Conservation (phyloP, 2,888 invertebrate species). For the Cheilosia soror region DNA sequence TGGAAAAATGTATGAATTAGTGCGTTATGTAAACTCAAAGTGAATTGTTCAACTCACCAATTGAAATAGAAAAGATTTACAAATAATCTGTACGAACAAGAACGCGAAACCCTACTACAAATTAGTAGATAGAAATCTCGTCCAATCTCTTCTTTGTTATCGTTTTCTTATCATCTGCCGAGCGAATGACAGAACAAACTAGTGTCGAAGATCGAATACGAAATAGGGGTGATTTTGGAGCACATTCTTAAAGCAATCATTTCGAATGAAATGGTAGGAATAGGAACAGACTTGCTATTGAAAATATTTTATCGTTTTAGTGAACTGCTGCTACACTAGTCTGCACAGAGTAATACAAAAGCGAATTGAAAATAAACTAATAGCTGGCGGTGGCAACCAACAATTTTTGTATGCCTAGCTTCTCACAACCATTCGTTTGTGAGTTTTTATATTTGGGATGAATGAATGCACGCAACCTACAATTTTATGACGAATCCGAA, state of each 20-base stretch:
- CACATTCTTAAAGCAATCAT: constrained; percentile 31
- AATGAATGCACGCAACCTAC: too few relatives aligned
- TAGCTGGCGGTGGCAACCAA: too few relatives aligned
- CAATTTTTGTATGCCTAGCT: too few relatives aligned
- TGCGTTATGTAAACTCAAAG: not conserved
- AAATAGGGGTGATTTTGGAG: constrained; percentile 21
- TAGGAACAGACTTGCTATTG: not conserved
- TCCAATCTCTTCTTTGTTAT: constrained; percentile 14
- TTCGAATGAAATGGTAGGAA: not conserved
- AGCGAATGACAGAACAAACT: constrained; percentile 20
- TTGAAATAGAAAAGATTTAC: not conserved
- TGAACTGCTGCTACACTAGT: too few relatives aligned
- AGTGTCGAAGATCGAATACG: not conserved
- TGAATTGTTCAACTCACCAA: constrained; percentile 6
- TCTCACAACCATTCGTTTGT: not conserved
- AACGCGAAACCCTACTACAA: constrained; percentile 2
- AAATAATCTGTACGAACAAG: constrained; percentile 7
- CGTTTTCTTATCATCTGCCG: not conserved
- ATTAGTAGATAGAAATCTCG: not conserved
- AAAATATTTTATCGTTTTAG: too few relatives aligned
- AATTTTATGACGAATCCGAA: too few relatives aligned
- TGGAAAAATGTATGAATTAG: not conserved
- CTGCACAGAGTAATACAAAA: too few relatives aligned
- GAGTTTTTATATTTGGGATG: too few relatives aligned
- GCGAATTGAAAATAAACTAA: too few relatives aligned